Conservation (phyloP, 2,797 vertebrate species). For the Capromys pilorides region DNA sequence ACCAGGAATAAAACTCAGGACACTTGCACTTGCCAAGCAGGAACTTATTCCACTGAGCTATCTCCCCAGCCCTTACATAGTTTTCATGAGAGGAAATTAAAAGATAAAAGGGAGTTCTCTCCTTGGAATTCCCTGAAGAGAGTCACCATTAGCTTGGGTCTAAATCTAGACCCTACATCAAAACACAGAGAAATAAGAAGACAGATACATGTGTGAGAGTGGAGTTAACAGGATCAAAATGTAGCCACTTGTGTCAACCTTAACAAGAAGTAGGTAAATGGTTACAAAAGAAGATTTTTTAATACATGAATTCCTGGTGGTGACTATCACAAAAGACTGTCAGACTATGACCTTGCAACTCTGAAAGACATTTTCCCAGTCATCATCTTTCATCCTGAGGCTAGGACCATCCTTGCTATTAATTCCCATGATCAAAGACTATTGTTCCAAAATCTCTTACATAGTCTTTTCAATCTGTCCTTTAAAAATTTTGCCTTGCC, state of each 20-base stretch:
- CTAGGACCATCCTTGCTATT: neutral
- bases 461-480: neutral
- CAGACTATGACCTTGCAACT: neutral
- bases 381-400: neutral
- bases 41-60: no score
- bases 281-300: neutral
- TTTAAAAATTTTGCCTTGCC: neutral
- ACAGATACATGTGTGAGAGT: neutral
- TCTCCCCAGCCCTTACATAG: neutral
- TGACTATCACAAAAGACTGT: neutral
- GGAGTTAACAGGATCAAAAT: neutral
- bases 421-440: neutral
- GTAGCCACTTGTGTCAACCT: neutral
- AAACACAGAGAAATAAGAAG: neutral
- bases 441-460: neutral
- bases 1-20: no score
- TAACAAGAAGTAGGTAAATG: neutral
- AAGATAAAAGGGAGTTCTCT: slow-evolving; percentile 22
- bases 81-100: neutral
- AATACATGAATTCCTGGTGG: neutral
- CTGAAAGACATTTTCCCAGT: neutral
- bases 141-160: neutral
- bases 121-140: neutral
- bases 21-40: no score
- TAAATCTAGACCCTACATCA: neutral